Evolutionary conservation across 2,888 invertebrate species (phyloP), one percentile per base, ranked within the genome.

Genomic region (Ophion slaviceki): DNA sequence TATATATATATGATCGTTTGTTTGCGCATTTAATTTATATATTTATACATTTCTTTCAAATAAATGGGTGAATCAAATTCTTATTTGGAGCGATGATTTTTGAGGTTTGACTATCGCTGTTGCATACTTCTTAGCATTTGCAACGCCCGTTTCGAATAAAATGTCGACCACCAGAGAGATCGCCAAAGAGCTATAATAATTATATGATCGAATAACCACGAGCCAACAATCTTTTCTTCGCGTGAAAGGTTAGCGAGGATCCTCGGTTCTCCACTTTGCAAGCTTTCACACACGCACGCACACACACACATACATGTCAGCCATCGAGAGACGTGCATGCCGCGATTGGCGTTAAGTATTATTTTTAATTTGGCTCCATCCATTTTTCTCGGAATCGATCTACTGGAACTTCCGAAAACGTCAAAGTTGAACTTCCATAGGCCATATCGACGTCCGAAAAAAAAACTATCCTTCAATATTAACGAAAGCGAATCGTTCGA

Each of bases 201-300:
- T 53, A 17, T 81, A 82, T 59, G 70, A 85, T 75, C 59, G 45
- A 45, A 59, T 47, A 2, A 61, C 74, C 68, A 61, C 17, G 45
- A 20, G 45, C 64, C 47, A 84, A 70, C 64, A 66, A 84, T 84
- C 64, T 53, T 80, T 75, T 70, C 59, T 57, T 40, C 70, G 57
- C 68, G 85, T 72, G 80, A 85, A 85, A 85, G 85, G 85, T 78
- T 79, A 84, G 36, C 68, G 68, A 68, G 67, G 70, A 80, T 70
- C 75, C 3, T 32, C 32, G 32, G 32, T 59, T 53, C 47, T 80
- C 75, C 28, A 40, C 70, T 24, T 45, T 57, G 20, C 28, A 28
- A 17, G 28, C 17, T 28, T 71, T 53, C 14, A 53, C 4, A 14
- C 2, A 17, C 14, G 1, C 53, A 24, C 24, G 1, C 24, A 24